Percentiles rank a stretch among this genome's conserved stretches.
Evolutionary conservation across 2,888 invertebrate species (phyloP).

Genomic region (Macaria liturata): DNA sequence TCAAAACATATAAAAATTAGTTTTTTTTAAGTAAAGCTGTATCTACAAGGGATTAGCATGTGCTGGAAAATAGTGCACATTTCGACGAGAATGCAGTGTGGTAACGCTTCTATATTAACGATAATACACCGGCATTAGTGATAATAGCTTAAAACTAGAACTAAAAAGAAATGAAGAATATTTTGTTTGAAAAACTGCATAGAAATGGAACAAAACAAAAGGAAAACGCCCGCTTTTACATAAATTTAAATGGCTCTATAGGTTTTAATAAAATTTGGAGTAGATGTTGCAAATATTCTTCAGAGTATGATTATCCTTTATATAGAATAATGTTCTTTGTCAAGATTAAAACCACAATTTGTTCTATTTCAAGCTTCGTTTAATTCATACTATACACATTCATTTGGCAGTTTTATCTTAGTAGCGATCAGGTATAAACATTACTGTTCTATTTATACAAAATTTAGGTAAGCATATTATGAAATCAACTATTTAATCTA

Average conservation of each 20-base stretch:
- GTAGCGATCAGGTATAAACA: conserved; percentile 42
- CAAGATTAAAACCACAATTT: too few relatives aligned
- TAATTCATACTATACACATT: conserved; percentile 66
- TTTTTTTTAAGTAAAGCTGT: conserved; percentile 3
- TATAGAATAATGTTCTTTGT: too few relatives aligned
- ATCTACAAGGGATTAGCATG: conserved; percentile 13
- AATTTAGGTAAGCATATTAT: conserved; percentile 37
- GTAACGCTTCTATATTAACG: not conserved
- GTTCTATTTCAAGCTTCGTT: conserved; percentile 51
- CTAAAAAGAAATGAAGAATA: not conserved
- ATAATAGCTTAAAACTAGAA: conserved; percentile 3
- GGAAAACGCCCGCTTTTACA: too few relatives aligned
- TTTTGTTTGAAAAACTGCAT: too few relatives aligned
- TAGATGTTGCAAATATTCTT: too few relatives aligned
- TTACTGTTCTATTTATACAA: not conserved
- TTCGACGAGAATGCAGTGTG: conserved; percentile 1
- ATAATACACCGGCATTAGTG: conserved; percentile 4
- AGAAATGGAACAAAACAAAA: too few relatives aligned
- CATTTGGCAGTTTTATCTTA: conserved; percentile 64
- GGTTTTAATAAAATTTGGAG: too few relatives aligned
- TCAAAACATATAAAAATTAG: too few relatives aligned
- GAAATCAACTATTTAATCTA: too few relatives aligned
- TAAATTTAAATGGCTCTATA: too few relatives aligned
- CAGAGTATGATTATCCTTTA: too few relatives aligned
- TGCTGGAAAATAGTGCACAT: conserved; percentile 3